Evolutionary conservation across 2,797 vertebrate species (phyloP).

Genomic region (Euphonia xanthogaster): DNA sequence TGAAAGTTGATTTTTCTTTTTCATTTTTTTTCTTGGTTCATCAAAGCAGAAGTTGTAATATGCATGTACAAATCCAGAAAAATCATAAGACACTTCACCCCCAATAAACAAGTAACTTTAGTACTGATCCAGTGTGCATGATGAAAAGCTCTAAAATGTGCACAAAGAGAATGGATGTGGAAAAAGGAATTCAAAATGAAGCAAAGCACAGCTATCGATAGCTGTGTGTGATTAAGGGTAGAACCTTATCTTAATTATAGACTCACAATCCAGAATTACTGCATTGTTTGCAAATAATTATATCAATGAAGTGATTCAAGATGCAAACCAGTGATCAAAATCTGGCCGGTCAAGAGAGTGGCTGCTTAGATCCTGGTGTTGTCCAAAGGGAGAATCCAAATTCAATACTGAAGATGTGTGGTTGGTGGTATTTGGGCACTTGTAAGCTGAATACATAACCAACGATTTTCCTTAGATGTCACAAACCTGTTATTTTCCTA

Average conservation of each 20-base stretch:
- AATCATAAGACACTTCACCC: neutral
- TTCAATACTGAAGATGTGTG: neutral
- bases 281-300: constrained; percentile 46
- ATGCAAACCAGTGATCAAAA: constrained; percentile 31
- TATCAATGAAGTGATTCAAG: constrained; percentile 42
- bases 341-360: neutral
- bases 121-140: neutral
- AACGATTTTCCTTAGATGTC: neutral
- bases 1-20: neutral
- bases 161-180: neutral
- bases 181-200: neutral
- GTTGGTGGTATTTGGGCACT: neutral
- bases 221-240: constrained; percentile 25
- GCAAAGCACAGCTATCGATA: neutral
- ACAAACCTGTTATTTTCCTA: neutral
- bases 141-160: neutral
- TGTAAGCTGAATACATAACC: neutral
- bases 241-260: constrained; percentile 59
- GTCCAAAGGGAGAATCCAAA: neutral
- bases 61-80: neutral
- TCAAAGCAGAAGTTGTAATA: neutral
- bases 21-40: neutral
- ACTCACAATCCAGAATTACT: constrained; percentile 23
- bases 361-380: neutral
- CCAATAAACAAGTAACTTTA: neutral